phyloP scores from a whole-genome alignment of 2,888 invertebrate species.

The Incurvaria masculella region DNA sequence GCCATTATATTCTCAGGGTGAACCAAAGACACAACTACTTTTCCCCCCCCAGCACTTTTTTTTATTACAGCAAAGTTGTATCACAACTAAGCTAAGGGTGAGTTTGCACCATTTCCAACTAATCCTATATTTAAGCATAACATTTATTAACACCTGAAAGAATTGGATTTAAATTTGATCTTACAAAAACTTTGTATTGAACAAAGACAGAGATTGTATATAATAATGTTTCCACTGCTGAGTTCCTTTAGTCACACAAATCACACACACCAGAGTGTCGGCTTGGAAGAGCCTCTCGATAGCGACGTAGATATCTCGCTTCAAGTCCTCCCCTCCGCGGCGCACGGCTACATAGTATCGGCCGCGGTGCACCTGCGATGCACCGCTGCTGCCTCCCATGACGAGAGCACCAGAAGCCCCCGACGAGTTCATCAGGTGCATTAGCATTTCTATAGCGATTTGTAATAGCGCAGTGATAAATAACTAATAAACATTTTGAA shows the following conservation, averaged over 20 bases:
- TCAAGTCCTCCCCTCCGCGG: constrained; percentile 44
- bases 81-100: too few species aligned
- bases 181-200: neutral
- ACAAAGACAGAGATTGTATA: neutral
- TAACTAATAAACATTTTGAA: too few species aligned
- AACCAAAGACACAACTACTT: too few species aligned
- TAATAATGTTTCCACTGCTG: neutral
- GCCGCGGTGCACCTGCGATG: constrained; percentile 7
- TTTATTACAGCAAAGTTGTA: too few species aligned
- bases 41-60: too few species aligned
- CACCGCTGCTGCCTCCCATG: too few species aligned
- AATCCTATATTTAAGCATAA: too few species aligned
- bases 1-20: too few species aligned
- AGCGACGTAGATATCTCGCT: constrained; percentile 39
- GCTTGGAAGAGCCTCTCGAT: constrained; percentile 45
- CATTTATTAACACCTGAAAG: too few species aligned
- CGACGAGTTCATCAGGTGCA: neutral
- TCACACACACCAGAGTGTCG: constrained; percentile 37
- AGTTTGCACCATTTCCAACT: too few species aligned
- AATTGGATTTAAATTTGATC: too few species aligned
- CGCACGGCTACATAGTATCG: constrained; percentile 43
- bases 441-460: constrained; percentile 23
- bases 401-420: neutral
- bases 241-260: neutral
- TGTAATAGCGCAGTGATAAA: constrained; percentile 4